Evolutionary conservation across 2,888 invertebrate genomes (phyloP), one percentile per base, ranked within the genome.

Genomic region (Tipula lateralis): DNA sequence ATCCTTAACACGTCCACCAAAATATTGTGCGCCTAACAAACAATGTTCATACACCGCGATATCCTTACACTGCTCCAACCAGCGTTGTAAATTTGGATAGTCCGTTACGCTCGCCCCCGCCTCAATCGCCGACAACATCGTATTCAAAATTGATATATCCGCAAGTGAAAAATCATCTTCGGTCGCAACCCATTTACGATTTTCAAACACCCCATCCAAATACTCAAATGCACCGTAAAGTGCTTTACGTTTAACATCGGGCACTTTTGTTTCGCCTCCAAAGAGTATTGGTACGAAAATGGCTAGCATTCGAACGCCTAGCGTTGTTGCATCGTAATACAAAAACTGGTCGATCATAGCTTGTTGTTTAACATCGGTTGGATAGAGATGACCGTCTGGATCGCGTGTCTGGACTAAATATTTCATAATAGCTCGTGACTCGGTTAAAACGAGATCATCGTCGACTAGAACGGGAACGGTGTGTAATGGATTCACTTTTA

Each of bases 391-490:
- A 85, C 92, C 92, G 87, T 93, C 91, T 7, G 86, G 85, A 32
- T 83, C 83, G 87, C 92, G 92, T 0, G 91, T 92, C 88, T 92
- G 91, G 0, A 91, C 93, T 86, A 94, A 90, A 88, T 94, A 94
- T 84, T 91, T 89, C 4, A 92, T 91, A 85, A 94, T 94, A 6
- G 94, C 94, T 39, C 93, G 91, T 87, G 94, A 93, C 88, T 94
- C 94, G 93, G 94, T 94, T 84, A 94, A 86, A 13, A 91, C 88
- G 87, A 94, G 93, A 13, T 93, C 94, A 85, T 93, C 91, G 88
- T 94, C 94, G 29, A 93, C 92, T 85, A 95, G 89, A 7, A 94
- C 94, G 6, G 94, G 94, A 2, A 95, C 90, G 85, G 92, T 92
- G 88, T 94, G 94, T 87, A 94, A 93, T 4, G 93, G 93, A 88